These are phyloP conservation scores for Eclectus roratus DNA, from an alignment of 2,113 vertebrate genomes.

Conservation along the genomic window DNA sequence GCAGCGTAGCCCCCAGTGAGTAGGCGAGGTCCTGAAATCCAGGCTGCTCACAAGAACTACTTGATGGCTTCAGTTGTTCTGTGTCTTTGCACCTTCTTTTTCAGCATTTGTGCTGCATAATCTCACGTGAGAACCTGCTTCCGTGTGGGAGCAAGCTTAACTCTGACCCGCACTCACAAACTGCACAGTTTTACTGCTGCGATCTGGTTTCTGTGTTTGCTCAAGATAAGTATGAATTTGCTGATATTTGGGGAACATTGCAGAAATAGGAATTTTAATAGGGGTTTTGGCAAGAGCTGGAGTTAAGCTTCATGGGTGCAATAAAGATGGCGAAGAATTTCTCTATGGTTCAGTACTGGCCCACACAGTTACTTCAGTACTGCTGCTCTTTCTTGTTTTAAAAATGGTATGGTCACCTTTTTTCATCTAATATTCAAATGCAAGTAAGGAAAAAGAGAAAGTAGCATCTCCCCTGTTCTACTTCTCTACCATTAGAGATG, in stretches of 20 bases:
- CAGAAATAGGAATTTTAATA: neutral
- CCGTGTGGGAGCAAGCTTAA: neutral
- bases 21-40: neutral
- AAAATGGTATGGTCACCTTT: neutral
- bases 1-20: fast-evolving
- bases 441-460: neutral
- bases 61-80: neutral
- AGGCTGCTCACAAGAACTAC: neutral
- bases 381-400: neutral
- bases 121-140: neutral
- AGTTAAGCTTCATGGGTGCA: neutral
- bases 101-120: neutral
- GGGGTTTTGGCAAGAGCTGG: neutral
- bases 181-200: neutral
- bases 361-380: neutral
- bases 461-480: neutral
- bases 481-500: neutral
- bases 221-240: neutral
- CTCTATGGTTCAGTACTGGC: neutral
- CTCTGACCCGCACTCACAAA: neutral
- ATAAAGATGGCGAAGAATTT: neutral
- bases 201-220: neutral
- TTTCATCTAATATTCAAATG: neutral
- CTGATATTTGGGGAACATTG: constrained; percentile 11
- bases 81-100: neutral